These are phyloP conservation scores for Stenichneumon culpator DNA, from an alignment of 2,888 invertebrate genomes.

Conservation along the genomic window DNA sequence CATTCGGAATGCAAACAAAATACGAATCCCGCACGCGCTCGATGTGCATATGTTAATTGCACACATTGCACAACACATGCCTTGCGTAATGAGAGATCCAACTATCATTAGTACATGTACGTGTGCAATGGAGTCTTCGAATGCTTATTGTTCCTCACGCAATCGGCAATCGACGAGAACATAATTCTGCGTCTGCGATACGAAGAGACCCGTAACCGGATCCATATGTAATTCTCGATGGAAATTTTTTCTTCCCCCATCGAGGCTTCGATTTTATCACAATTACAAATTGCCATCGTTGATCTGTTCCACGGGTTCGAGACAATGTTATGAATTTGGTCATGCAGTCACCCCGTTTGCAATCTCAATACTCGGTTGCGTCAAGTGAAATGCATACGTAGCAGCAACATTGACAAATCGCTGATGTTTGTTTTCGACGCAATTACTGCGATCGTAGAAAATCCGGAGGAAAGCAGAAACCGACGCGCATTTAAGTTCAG, in stretches of 20 bases:
- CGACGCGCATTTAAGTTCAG: not conserved
- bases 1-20: slow-evolving; percentile 41
- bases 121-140: slow-evolving; percentile 37
- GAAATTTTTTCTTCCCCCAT: not conserved
- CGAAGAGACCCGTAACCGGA: slow-evolving; percentile 4
- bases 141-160: slow-evolving; percentile 62
- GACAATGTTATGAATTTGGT: slow-evolving; percentile 51
- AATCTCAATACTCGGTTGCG: slow-evolving; percentile 17
- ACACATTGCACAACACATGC: slow-evolving; percentile 72
- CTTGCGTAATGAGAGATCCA: slow-evolving; percentile 65
- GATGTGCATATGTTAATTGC: slow-evolving; percentile 61
- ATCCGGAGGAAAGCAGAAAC: not conserved
- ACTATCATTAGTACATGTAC: not conserved
- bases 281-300: slow-evolving; percentile 41
- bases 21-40: slow-evolving; percentile 28
- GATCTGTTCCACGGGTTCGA: not conserved
- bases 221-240: not conserved
- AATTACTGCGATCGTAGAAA: not conserved
- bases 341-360: slow-evolving; percentile 54
- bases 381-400: slow-evolving; percentile 27
- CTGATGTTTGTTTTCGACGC: not conserved
- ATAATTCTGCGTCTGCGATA: slow-evolving; percentile 36
- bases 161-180: slow-evolving; percentile 40
- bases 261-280: slow-evolving; percentile 14
- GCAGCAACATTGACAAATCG: slow-evolving; percentile 31